Conservation (phyloP, 2,113 vertebrate genomes). For the Isurus oxyrinchus region DNA sequence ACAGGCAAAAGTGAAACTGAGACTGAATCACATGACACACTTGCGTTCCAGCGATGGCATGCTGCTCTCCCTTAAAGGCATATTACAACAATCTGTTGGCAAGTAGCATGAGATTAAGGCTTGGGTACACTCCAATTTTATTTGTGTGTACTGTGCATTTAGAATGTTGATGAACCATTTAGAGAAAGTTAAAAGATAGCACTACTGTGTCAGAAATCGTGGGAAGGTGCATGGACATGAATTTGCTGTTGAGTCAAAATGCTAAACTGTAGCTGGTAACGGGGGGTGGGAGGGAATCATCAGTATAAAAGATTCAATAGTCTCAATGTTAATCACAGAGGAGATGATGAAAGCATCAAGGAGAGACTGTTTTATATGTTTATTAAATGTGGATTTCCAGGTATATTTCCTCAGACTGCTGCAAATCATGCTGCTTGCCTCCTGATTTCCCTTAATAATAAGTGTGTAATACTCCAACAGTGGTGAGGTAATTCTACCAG, state of each 20-base stretch:
- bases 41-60: no score
- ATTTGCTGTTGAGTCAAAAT: neutral
- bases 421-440: neutral
- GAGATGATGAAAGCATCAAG: neutral
- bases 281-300: neutral
- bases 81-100: neutral
- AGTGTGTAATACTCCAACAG: neutral
- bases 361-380: neutral
- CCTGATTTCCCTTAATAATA: neutral
- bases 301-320: neutral
- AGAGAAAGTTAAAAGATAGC: neutral
- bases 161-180: neutral
- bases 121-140: neutral
- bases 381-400: neutral
- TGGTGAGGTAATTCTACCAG: neutral
- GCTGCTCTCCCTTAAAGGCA: no score
- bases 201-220: neutral
- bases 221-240: neutral
- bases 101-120: neutral
- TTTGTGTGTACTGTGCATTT: neutral
- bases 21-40: no score
- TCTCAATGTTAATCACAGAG: neutral
- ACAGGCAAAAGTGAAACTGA: no score
- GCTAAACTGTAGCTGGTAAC: neutral
- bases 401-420: neutral